Base-by-base conservation (phyloP, 2,797 vertebrate species). In the Pitangus sulphuratus region DNA sequence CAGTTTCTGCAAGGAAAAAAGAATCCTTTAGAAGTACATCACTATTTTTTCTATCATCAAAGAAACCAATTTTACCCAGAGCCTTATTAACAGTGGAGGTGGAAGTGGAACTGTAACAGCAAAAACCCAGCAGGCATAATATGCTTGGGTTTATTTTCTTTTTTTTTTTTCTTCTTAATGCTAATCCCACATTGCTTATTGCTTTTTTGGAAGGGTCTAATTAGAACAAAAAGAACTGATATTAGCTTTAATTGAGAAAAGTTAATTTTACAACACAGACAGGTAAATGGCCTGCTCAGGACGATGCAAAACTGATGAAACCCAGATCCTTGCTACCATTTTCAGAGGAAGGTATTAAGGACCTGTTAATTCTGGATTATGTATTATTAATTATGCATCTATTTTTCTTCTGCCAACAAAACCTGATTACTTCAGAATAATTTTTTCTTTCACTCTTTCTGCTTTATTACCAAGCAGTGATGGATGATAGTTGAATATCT, bases 41-140 rank as follows among this genome's bases (percentile, higher is more conserved):
- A 47, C n/a, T 64, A 19, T 64, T 77, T 84, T 89, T 91, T 58
- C 58, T 69, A 8, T 72, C 84, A 85, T 87, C 84, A 92, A 62
- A 95, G 68, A 85, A 95, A 91, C 35, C 54, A 81, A n/a, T 96
- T 96, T 96, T 30, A 85, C 61, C 50, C 51, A 54, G 39, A 93
- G 31, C 25, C 42, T 93, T 95, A 84, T 83, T 96, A 94, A 91
- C 6, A 93, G 50, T 28, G 31, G 56, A 90, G 66, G 65, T 81
- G 22, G 60, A 95, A 91, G 70, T 83, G 30, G 39, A 90, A 79
- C 45, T 74, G 18, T 54, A 70, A 57, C 40, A 88, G 66, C 24
- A 81, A 93, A 97, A 94, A 28, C 11, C 28, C 69, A 82, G 66
- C n/a, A 94, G 69, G 51, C 47, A 70, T 48, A 91, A 88, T 78